phyloP scores from a whole-genome alignment of 2,113 vertebrate genomes.

The Paradoxurus hermaphroditus region DNA sequence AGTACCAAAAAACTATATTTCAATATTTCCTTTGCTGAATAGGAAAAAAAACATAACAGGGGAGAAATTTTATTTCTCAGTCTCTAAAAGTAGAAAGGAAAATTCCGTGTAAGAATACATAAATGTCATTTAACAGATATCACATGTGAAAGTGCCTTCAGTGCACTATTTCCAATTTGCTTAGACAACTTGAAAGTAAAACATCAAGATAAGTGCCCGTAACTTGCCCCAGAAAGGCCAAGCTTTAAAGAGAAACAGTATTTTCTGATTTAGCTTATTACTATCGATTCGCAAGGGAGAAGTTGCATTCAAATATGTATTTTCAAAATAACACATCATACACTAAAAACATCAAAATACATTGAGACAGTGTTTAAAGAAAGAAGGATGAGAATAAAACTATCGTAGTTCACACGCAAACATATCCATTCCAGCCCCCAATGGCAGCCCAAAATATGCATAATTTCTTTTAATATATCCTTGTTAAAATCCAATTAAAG shows the following conservation, averaged over 20 bases:
- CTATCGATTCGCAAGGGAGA: conserved; percentile 69
- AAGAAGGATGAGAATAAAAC: conserved; percentile 25
- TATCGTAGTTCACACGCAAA: conserved; percentile 31
- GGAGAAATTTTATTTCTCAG: conserved; percentile 48
- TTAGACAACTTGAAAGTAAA: conserved; percentile 68
- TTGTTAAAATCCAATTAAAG: conserved; percentile 62
- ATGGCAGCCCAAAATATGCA: not conserved
- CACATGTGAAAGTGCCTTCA: conserved; percentile 68
- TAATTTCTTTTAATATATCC: conserved; percentile 40
- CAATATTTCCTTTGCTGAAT: not conserved
- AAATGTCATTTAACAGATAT: conserved; percentile 70
- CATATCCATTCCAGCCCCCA: not conserved
- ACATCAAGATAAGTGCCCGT: conserved; percentile 45
- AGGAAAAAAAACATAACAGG: not conserved
- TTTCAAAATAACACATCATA: conserved; percentile 64
- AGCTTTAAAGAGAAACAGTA: conserved; percentile 58
- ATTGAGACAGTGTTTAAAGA: conserved; percentile 32
- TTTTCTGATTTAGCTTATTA: conserved; percentile 72
- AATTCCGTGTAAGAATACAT: conserved; percentile 44
- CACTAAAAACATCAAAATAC: conserved; percentile 60
- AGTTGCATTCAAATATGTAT: conserved; percentile 58
- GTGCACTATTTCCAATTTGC: conserved; percentile 72
- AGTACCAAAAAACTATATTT: conserved; percentile 27
- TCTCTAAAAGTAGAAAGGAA: conserved; percentile 43
- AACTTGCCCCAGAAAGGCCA: conserved; percentile 62